phyloP scores from a whole-genome alignment of 2,888 invertebrate species.

The Cepaea hortensis region DNA sequence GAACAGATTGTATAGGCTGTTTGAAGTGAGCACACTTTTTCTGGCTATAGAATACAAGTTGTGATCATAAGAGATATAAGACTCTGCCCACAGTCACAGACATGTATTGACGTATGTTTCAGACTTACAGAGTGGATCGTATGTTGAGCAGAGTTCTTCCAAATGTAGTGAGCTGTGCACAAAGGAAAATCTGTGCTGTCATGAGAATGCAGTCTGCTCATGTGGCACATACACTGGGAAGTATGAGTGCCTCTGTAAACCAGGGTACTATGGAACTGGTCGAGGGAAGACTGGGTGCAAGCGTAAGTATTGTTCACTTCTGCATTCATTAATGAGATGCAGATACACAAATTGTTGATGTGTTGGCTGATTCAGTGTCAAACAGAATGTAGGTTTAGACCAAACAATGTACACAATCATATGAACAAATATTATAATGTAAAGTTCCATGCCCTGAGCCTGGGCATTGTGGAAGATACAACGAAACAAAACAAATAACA shows the following conservation, averaged over 20 bases:
- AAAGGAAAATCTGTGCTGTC: slow-evolving; percentile 79
- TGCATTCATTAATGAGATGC: neutral
- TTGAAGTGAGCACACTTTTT: too few species aligned
- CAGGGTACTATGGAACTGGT: slow-evolving; percentile 83
- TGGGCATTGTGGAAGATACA: too few species aligned
- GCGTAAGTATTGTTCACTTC: slow-evolving; percentile 75
- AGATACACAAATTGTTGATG: too few species aligned
- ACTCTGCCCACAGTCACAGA: neutral
- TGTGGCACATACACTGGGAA: slow-evolving; percentile 84
- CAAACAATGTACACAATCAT: too few species aligned
- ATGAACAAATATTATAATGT: too few species aligned
- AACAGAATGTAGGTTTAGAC: too few species aligned
- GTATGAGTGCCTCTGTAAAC: slow-evolving; percentile 83
- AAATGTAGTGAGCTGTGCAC: slow-evolving; percentile 80
- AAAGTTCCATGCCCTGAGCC: too few species aligned
- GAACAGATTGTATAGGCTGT: too few species aligned
- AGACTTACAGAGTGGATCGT: slow-evolving; percentile 82
- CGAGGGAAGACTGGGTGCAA: slow-evolving; percentile 79
- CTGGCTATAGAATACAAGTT: too few species aligned
- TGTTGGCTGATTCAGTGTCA: too few species aligned
- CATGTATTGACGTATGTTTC: slow-evolving; percentile 38
- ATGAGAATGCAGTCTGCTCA: slow-evolving; percentile 80
- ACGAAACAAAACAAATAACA: too few species aligned
- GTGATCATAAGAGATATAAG: too few species aligned
- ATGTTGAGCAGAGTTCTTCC: slow-evolving; percentile 77